Base-by-base conservation (phyloP, 2,888 invertebrate species). In the Merodon equestris region DNA sequence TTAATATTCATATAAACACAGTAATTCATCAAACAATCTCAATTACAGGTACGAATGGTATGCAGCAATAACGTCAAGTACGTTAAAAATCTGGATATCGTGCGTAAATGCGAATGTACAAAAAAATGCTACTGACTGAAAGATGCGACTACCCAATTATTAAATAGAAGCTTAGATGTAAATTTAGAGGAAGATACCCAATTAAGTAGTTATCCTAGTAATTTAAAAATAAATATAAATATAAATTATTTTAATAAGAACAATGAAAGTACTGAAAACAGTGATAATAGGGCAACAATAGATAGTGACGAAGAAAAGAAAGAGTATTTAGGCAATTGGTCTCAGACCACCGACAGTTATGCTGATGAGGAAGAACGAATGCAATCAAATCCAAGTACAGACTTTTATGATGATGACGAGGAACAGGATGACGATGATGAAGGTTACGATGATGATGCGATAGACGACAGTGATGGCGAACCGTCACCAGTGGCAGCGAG, bases 1-100 rank as follows among this genome's bases (percentile, higher is more conserved):
- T 40, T 40, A 27, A 3, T 18, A n/a, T 54, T 13, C 13, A 51
- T 53, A 19, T 12, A 10, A 7, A 34, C 27, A 2, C 27, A 2
- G 7, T 27, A 27, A 2, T 7, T 27, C 9, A 12, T 48, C 12
- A 51, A 44, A 42, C 64, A 36, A 64, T 53, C 14, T 15, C 56
- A 58, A 18, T 61, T 89, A 1, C 90, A 95, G 94, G 93, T 95
- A 82, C 95, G 97, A 84, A 92, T 99, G 84, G 93, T 97, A 84
- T 99, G 98, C 91, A 92, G 94, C 82, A 96, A 97, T 88, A 97
- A 97, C 82, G 95, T 95, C 70, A 94, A 96, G 81, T 97, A 96
- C 91, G 96, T 96, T 89, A 97, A 97, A 92, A 96, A 97, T 83
- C 94, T 98, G 86, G 97, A 98, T 87, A 95, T 98, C 89, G 96